Conservation (phyloP, 1,140 invertebrate species). For the Agrypnia vestita region DNA sequence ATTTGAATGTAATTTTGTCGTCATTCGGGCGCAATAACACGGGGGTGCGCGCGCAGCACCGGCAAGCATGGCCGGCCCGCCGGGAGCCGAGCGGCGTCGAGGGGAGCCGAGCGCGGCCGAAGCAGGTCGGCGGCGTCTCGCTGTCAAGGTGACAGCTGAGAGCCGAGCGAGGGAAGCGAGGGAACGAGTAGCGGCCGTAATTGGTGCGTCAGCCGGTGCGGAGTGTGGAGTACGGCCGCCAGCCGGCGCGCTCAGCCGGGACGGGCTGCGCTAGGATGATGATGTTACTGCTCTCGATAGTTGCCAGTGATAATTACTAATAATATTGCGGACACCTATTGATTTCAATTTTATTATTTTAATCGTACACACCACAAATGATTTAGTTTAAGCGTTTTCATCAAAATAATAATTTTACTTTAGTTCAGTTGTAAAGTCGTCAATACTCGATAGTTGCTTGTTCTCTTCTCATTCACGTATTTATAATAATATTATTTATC, state of each 20-base stretch:
- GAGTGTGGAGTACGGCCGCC: not conserved
- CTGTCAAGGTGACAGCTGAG: slow-evolving; percentile 59
- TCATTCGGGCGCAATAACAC: slow-evolving; percentile 54
- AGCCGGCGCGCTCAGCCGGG: not conserved
- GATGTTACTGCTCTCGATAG: not conserved
- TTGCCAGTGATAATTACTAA: too few relatives aligned
- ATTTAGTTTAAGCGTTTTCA: too few relatives aligned
- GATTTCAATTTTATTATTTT: not conserved
- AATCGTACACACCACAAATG: too few relatives aligned
- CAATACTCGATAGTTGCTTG: too few relatives aligned
- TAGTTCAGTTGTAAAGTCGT: too few relatives aligned
- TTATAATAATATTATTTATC: too few relatives aligned
- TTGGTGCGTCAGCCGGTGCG: not conserved
- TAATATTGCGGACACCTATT: too few relatives aligned
- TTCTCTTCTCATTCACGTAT: too few relatives aligned
- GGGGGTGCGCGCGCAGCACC: slow-evolving; percentile 51
- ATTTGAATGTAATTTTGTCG: slow-evolving; percentile 22
- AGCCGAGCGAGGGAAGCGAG: not conserved
- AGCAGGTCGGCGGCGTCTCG: slow-evolving; percentile 42
- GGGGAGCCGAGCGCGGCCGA: slow-evolving; percentile 28
- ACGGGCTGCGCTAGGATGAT: not conserved
- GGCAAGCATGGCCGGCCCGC: slow-evolving; percentile 33
- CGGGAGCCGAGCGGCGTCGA: slow-evolving; percentile 26
- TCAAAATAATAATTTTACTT: too few relatives aligned
- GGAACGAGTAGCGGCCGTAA: not conserved